Base-by-base conservation (phyloP, 2,113 vertebrate species). In the Lophotis ruficrista region DNA sequence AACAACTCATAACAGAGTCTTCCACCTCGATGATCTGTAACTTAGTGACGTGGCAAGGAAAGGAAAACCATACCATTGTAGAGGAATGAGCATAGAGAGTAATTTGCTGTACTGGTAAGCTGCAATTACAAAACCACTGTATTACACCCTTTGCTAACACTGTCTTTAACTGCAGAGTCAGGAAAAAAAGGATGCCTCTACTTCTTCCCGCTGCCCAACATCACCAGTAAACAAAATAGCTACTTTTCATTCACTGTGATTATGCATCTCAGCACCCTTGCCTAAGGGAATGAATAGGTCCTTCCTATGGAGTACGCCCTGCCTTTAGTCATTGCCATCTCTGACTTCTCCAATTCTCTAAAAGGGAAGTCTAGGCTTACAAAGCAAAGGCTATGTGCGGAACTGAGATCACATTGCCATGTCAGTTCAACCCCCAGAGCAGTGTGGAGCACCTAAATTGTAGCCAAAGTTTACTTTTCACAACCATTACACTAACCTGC, bases 141-240 rank as follows among this genome's bases (percentile, higher is more conserved):
- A 78, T 70, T 87, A 73, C 24, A 83, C 65, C 50, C 57, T 91
- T 94, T 70, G 68, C 76, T 86, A 93, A 65, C 68, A 80, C 50
- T 73, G 41, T 14, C 56, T 85, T 90, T 83, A 81, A 96, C 23
- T 78, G 30, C 13, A 89, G 64, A 83, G 16, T 43, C n/a, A 48
- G 48, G 25, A 81, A 78, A 71, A 96, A 96, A 89, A 71, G 6
- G 28, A 84, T 51, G 60, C 31, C 33, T 90, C 58, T 92, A 2
- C 78, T 89, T 82, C 47, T 87, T 65, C 11, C 14, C 37, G 16
- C 9, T 27, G 14, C 33, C 68, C 71, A 83, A 33, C 33, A 48
- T 12, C 56, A 94, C 9, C 33, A 48, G 21, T 31, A 70, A 93
- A 86, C 27, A 77, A 83, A 93, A 90, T 7, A 84, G 33, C 33